phyloP scores from a whole-genome alignment of 2,888 invertebrate genomes.

The Drosophila mulleri region DNA sequence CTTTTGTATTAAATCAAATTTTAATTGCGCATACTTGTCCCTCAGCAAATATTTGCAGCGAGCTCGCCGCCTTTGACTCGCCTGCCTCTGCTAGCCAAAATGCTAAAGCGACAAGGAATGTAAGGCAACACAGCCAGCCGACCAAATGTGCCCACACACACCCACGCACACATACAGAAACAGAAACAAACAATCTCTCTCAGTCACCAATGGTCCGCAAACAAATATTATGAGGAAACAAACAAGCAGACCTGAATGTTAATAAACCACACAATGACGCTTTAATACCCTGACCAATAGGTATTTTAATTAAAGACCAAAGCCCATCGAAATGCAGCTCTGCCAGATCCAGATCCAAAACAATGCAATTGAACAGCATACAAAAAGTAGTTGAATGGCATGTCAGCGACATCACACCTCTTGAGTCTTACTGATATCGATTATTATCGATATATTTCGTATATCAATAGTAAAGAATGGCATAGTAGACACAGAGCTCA shows the following conservation, averaged over 20 bases:
- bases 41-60: conserved; percentile 82
- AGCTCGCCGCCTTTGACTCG: conserved; percentile 75
- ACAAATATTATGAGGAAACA: conserved; percentile 74
- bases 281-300: conserved; percentile 19
- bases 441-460: neutral
- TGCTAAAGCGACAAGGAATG: conserved; percentile 75
- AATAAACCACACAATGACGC: conserved; percentile 25
- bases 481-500: no score
- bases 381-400: neutral
- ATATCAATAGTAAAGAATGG: no score
- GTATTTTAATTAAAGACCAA: neutral
- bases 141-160: conserved; percentile 7
- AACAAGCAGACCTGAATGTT: conserved; percentile 55
- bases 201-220: conserved; percentile 52
- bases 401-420: neutral
- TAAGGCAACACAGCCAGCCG: conserved; percentile 51
- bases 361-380: neutral
- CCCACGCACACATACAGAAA: conserved; percentile 8
- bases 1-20: conserved; percentile 81
- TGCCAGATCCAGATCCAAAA: neutral
- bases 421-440: neutral
- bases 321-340: neutral
- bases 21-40: conserved; percentile 84
- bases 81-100: conserved; percentile 55
- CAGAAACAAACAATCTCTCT: conserved; percentile 18